These are phyloP conservation scores for Psittacara wagleri DNA, from an alignment of 2,113 vertebrate species.

Conservation along the genomic window DNA sequence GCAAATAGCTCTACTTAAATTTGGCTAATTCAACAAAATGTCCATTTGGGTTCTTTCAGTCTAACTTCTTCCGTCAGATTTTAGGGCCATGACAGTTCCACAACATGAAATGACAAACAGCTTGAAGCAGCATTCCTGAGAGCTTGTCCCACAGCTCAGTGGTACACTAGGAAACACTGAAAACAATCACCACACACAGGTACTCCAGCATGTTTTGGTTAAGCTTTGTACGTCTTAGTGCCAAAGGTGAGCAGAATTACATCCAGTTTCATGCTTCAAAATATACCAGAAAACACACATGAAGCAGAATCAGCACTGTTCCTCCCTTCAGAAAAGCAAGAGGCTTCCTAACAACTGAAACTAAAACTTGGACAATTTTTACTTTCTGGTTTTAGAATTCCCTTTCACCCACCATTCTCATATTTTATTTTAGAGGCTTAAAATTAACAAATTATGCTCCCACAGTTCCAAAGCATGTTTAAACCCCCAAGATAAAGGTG, in stretches of 20 bases:
- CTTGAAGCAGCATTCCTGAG: not conserved
- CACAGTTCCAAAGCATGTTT: not conserved
- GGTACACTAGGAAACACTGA: not conserved
- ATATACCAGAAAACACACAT: not conserved
- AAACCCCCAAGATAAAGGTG: accelerated
- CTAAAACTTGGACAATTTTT: not conserved
- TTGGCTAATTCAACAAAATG: not conserved
- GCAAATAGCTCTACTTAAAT: not conserved
- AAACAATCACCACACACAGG: not conserved
- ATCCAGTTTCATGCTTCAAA: not conserved
- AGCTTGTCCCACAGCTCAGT: not conserved
- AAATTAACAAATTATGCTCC: not conserved
- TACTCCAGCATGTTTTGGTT: not conserved
- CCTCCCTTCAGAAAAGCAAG: not conserved
- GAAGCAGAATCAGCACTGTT: not conserved
- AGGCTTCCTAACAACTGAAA: not conserved
- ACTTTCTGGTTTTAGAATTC: not conserved
- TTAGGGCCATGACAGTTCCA: not conserved
- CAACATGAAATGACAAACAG: accelerated
- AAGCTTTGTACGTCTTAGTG: not conserved
- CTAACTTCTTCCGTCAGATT: not conserved
- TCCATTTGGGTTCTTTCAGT: not conserved
- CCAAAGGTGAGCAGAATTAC: not conserved
- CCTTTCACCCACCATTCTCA: not conserved
- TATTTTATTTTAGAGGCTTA: not conserved